Conservation (phyloP, 2,797 vertebrate species). For the Hylomyscus alleni region DNA sequence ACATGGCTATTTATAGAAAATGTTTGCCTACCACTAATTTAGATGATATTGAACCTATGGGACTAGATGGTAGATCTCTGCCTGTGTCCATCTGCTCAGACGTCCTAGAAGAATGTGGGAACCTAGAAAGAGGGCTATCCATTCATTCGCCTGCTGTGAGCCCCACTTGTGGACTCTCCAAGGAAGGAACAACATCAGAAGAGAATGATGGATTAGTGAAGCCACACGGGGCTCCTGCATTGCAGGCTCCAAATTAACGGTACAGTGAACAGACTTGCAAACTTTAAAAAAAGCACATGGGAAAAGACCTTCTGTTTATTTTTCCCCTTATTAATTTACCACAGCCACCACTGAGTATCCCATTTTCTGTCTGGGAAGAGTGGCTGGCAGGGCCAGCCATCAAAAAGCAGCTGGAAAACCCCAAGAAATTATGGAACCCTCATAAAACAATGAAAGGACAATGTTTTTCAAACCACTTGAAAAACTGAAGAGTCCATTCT, state of each 20-base stretch:
- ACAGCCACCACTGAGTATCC: constrained; percentile 84
- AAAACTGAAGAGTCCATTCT: constrained; percentile 67
- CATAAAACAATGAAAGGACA: constrained; percentile 78
- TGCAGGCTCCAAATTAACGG: constrained; percentile 82
- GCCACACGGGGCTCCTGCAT: constrained; percentile 70
- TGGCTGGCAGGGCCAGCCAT: constrained; percentile 72
- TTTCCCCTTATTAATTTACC: constrained; percentile 86
- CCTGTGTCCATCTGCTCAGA: constrained; percentile 57
- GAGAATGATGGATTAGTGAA: constrained; percentile 78
- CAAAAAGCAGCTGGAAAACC: constrained; percentile 85
- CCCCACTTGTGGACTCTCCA: constrained; percentile 65
- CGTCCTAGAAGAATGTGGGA: constrained; percentile 76
- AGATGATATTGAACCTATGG: constrained; percentile 66
- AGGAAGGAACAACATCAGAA: constrained; percentile 75
- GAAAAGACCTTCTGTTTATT: constrained; percentile 86
- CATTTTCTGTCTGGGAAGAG: constrained; percentile 86
- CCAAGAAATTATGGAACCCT: constrained; percentile 86
- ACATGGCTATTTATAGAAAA: constrained; percentile 66
- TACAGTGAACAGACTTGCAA: constrained; percentile 82
- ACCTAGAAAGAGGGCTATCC: constrained; percentile 45
- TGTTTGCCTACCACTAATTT: constrained; percentile 71
- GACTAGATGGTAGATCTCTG: constrained; percentile 57
- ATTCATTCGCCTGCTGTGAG: constrained; percentile 74
- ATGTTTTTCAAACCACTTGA: constrained; percentile 80
- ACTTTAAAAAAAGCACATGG: constrained; percentile 75